Base-by-base conservation (phyloP, 2,113 vertebrate species). In the Siniperca chuatsi region DNA sequence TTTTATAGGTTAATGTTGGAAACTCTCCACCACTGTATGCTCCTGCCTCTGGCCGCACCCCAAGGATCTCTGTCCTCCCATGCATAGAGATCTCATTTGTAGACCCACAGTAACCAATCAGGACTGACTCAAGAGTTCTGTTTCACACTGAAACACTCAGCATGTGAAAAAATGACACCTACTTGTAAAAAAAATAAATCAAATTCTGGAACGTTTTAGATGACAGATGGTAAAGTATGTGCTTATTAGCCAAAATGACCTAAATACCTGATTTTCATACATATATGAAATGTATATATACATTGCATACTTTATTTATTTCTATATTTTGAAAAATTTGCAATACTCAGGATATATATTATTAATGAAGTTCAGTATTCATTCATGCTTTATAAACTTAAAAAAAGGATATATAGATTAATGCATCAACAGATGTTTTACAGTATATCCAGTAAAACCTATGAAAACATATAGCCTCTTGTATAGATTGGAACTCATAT, bases 1-100 rank as follows among this genome's bases (percentile, higher is more conserved):
- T 69, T 83, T 52, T 46, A 50, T 52, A 83, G 84, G 78, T 83
- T 86, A 86, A 70, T 83, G 84, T 69, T 46, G 67, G 44, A 85
- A 64, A 64, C 11, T 57, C 60, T 82, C 16, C 78, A 54, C 20
- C 25, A 9, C 77, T 18, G 79, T 68, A 61, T 40, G 62, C 75
- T 81, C 68, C 60, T 21, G 83, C 91, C 89, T 82, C 67, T 62
- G 79, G 89, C 86, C 42, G 46, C 7, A 75, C 83, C 86, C 35
- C 20, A 6, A 87, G 85, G 81, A 80, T 50, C 48, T 72, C 68
- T 82, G 81, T 66, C 86, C 84, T 78, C n/a, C 18, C 79, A 81
- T 80, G 87, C 90, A 86, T 37, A 57, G 42, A 82, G 74, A 54
- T 61, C 87, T 86, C 67, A 87, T 85, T 87, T 88, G 62, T 16